Evolutionary conservation across 2,888 invertebrate genomes (phyloP), one percentile per base, ranked within the genome.

Genomic region (Campoplex capitator): DNA sequence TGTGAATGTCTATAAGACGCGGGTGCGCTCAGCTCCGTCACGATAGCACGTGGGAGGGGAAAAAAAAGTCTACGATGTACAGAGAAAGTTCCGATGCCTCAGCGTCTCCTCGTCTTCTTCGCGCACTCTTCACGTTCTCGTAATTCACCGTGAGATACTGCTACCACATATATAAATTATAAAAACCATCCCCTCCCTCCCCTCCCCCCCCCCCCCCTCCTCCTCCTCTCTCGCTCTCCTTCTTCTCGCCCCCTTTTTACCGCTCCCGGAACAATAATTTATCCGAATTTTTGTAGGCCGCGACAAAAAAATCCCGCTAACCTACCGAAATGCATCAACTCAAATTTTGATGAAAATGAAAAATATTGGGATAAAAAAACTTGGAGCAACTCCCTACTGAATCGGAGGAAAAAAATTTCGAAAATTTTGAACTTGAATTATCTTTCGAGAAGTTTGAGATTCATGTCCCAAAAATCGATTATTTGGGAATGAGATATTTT

Each of bases 51-150:
- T 58, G 70, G 73, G 73, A 83, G 76, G 42, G 51, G 62, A 23
- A 32, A 85, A 88, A 92, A 92, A 92, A 91, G 91, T 90, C 85
- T 86, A 51, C 90, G 90, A 90, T 89, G 90, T 90, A 91, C 91
- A 91, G 93, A 94, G 94, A 94, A 94, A 94, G 93, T 94, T 90
- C 89, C 89, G 93, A 93, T 93, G 92, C 90, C 91, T 92, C 71
- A 78, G 78, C 77, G 81, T 78, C 77, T 74, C 77, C 78, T 78
- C 82, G 77, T 76, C 75, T 71, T 75, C 84, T 76, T 80, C 79
- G 83, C 38, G 51, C 71, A 92, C 78, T 80, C 65, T 51, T 11
- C 73, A 23, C 71, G 65, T 42, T 65, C 23, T 38, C 48, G 80
- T 81, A 23, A 38, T 51, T 81, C 71, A 32, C 73, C 71, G 42